Base-by-base conservation (phyloP, 1,140 invertebrate species). In the Choristoneura fumiferana region DNA sequence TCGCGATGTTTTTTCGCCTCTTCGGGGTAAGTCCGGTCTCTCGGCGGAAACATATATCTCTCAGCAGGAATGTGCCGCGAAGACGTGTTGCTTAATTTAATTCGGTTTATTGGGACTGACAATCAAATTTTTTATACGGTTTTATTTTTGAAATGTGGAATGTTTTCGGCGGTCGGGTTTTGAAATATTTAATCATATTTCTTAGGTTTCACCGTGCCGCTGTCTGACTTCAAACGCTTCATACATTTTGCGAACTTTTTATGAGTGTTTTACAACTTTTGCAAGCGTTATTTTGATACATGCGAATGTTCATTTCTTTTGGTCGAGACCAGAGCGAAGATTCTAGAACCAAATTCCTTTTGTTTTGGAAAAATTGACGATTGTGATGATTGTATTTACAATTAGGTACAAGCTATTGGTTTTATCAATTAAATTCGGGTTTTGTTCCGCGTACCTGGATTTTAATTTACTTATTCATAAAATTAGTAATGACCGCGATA, bases 1-100 rank as follows among this genome's bases (percentile, higher is more conserved):
- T n/a, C 22, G 18, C 36, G 53, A 87, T 87, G 82, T 62, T 87
- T 37, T 65, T 73, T 14, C 81, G 81, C 40, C 68, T 87, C 60
- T 71, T 78, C 60, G 78, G 81, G 63, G 84, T 87, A 72, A 80
- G 82, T 49, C n/a, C 9, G 35, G 8, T 40, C 9, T 6, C 13
- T 6, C 13, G 10, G 15, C 33, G 29, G 34, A 54, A 15, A 17
- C 15, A 35, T 54, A 36, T 54, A 54, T 54, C 22, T 13, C 12
- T 13, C 43, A 29, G 43, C 18, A 12, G 10, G 43, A 49, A 49
- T 49, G 43, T 14, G 40, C 0, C 14, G 17, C 1, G 15, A n/a
- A 43, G 40, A 43, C 5, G 17, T 33, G 43, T 49, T 49, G 43
- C 43, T 29, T 49, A 49, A 49, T 49, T 49, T 29, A 29, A 29